Conservation (phyloP, 2,113 vertebrate genomes). For the Carassius auratus region DNA sequence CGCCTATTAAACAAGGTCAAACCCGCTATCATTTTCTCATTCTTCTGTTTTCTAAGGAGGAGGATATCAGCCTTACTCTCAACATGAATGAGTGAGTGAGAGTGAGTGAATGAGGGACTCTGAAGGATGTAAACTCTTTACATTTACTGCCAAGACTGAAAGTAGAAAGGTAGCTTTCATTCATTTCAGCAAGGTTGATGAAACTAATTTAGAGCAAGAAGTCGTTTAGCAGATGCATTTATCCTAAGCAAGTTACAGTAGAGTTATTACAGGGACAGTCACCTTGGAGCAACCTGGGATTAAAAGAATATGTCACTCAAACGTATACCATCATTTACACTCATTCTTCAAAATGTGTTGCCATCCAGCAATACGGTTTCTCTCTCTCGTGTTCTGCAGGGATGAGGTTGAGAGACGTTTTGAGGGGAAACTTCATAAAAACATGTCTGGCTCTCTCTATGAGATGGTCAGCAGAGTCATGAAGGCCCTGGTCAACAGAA, state of each 20-base stretch:
- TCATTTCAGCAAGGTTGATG: not conserved
- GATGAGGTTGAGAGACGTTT: conserved; percentile 96
- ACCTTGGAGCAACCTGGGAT: not conserved
- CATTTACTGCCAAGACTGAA: not conserved
- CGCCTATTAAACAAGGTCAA: conserved; percentile 97
- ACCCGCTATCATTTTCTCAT: conserved; percentile 98
- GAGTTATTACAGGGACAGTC: not conserved
- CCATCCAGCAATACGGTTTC: not conserved
- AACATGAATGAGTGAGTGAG: conserved; percentile 92
- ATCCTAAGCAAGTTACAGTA: not conserved
- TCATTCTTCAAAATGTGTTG: not conserved
- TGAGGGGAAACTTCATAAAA: conserved; percentile 93
- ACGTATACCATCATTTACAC: not conserved
- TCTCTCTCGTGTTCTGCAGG: conserved; percentile 54
- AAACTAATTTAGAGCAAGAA: not conserved
- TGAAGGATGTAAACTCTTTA: conserved; percentile 14
- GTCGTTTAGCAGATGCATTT: not conserved
- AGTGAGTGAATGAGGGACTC: conserved; percentile 22
- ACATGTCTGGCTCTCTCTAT: conserved; percentile 94
- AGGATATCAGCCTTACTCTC: conserved; percentile 91
- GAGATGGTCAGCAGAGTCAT: conserved; percentile 98
- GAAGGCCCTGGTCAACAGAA: conserved; percentile 73
- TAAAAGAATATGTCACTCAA: not conserved
- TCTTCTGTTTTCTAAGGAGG: conserved; percentile 96
- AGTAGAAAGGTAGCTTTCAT: not conserved